Percentiles rank a stretch among this genome's conserved stretches.
phyloP scores from a whole-genome alignment of 2,888 invertebrate genomes.

The Seira ritae region DNA sequence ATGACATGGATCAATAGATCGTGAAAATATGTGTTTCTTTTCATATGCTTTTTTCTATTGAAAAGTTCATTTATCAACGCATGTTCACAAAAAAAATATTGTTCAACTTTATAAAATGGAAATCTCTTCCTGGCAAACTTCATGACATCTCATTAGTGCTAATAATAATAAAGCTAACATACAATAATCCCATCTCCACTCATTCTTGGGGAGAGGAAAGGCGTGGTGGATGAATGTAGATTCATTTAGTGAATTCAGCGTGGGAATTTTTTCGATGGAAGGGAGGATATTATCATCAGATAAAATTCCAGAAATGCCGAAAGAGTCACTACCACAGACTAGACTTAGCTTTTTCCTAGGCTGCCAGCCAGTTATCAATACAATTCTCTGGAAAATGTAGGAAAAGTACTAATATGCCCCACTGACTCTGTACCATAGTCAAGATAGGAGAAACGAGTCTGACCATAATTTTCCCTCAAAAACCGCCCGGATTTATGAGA shows the following conservation, averaged over 20 bases:
- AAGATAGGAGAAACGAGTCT: conserved; percentile 1
- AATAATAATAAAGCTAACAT: conserved; percentile 16
- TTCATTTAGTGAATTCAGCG: conserved; percentile 12
- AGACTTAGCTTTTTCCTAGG: background rate
- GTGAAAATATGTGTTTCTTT: too few species aligned
- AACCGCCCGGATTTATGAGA: conserved; percentile 43
- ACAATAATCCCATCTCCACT: background rate
- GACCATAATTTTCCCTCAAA: conserved; percentile 44
- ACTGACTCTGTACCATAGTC: background rate
- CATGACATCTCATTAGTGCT: conserved; percentile 9
- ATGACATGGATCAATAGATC: too few species aligned
- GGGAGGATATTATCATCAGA: conserved; percentile 18
- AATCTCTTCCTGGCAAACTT: conserved; percentile 2
- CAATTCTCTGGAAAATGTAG: background rate
- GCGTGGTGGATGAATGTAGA: conserved; percentile 12
- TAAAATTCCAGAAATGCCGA: conserved; percentile 21
- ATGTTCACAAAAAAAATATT: too few species aligned
- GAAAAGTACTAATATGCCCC: background rate
- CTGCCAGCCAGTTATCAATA: conserved; percentile 10
- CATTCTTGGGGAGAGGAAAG: background rate
- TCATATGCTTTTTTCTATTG: too few species aligned
- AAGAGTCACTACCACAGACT: background rate
- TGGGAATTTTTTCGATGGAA: conserved; percentile 1
- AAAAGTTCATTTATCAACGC: too few species aligned
- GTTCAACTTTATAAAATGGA: background rate